phyloP scores from a whole-genome alignment of 64 coral and sea anemone species.

The Montipora cactus region DNA sequence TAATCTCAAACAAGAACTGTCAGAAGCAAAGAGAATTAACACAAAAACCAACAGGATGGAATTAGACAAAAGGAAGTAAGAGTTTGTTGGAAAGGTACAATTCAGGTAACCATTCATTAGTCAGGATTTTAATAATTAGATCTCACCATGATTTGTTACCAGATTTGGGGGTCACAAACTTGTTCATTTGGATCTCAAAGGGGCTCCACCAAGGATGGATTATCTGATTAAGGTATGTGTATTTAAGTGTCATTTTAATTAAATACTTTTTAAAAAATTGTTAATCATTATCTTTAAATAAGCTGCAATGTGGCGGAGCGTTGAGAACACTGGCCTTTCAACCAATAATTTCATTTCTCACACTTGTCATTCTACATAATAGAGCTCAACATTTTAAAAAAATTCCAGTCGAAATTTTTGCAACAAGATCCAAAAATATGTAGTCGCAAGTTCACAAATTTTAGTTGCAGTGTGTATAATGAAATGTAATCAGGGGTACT shows the following conservation, averaged over 20 bases:
- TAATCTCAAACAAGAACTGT: not conserved
- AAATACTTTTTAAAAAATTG: not conserved
- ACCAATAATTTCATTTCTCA: too few relatives aligned
- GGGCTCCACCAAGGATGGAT: constrained; percentile 87
- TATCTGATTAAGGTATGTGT: constrained; percentile 74
- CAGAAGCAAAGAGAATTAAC: not conserved
- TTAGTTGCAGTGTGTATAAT: too few relatives aligned
- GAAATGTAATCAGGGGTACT: too few relatives aligned
- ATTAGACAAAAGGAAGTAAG: constrained; percentile 8
- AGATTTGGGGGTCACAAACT: constrained; percentile 84
- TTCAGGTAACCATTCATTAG: not conserved
- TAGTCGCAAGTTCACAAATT: too few relatives aligned
- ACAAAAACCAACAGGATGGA: not conserved
- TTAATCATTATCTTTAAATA: too few relatives aligned
- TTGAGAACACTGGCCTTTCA: too few relatives aligned
- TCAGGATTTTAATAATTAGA: too few relatives aligned
- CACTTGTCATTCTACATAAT: too few relatives aligned
- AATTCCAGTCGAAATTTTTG: too few relatives aligned
- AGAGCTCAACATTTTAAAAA: too few relatives aligned
- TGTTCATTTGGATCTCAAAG: constrained; percentile 93
- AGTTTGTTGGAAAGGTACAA: not conserved
- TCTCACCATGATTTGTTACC: not conserved
- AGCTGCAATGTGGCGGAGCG: too few relatives aligned
- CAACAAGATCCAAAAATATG: too few relatives aligned
- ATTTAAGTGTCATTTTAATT: not conserved